A percentile compares a stretch with the other conserved stretches of the same genome.
phyloP scores from a whole-genome alignment of 2,113 vertebrate species.

The Monopterus albus region DNA sequence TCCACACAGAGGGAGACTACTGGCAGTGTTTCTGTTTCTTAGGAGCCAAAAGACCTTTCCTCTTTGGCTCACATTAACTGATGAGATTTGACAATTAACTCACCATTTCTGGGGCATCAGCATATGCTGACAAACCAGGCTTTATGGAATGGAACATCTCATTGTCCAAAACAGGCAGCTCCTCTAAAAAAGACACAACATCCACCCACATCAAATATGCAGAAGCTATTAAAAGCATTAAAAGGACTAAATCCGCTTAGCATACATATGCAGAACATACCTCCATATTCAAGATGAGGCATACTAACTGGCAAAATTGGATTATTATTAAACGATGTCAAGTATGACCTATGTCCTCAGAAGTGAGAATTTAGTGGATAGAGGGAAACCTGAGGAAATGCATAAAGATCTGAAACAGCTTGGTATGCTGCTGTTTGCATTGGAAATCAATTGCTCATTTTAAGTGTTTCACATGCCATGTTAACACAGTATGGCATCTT shows the following conservation, averaged over 20 bases:
- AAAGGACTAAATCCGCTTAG: conserved; percentile 37
- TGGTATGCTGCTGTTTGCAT: neutral
- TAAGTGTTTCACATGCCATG: neutral
- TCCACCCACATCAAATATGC: conserved; percentile 42
- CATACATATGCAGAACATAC: conserved; percentile 25
- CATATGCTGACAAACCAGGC: conserved; percentile 94
- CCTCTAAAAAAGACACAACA: conserved; percentile 68
- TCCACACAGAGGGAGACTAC: neutral
- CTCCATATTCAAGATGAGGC: conserved; percentile 15
- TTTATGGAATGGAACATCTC: conserved; percentile 95
- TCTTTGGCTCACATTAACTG: conserved; percentile 27
- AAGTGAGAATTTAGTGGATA: neutral
- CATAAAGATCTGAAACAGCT: neutral
- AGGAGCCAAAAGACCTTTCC: conserved; percentile 13
- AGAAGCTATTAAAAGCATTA: conserved; percentile 43
- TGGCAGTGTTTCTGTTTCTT: conserved; percentile 3
- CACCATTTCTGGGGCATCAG: conserved; percentile 90
- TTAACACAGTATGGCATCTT: neutral
- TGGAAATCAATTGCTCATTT: neutral
- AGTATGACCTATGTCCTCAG: neutral
- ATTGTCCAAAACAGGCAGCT: conserved; percentile 88
- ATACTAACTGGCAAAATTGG: conserved; percentile 31
- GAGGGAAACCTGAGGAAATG: neutral
- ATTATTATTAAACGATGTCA: conserved; percentile 27
- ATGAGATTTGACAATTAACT: conserved; percentile 62